A percentile compares a stretch with the other conserved stretches of the same genome.
These are phyloP conservation scores for Nomada ruficornis DNA, from an alignment of 2,888 invertebrate genomes.

Conservation along the genomic window DNA sequence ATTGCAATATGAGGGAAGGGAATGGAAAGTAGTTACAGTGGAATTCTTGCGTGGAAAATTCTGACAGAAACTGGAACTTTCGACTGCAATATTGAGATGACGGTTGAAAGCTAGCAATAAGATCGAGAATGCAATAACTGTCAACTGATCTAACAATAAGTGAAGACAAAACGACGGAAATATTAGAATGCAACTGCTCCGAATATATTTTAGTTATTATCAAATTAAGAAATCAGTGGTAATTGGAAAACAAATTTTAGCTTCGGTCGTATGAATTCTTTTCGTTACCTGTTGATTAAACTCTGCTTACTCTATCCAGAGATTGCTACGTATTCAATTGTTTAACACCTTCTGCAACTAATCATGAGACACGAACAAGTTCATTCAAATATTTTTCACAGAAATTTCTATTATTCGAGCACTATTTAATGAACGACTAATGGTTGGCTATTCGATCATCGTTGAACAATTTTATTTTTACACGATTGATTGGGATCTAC, in stretches of 20 bases:
- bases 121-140: neutral
- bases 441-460: neutral
- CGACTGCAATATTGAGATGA: neutral
- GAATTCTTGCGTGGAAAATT: neutral
- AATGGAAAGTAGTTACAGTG: neutral
- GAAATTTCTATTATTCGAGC: neutral
- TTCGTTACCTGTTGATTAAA: slow-evolving; percentile 5
- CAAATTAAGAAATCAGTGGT: neutral
- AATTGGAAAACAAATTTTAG: neutral
- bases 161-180: neutral
- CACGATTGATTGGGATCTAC: neutral
- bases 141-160: neutral
- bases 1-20: neutral
- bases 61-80: neutral
- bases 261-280: neutral
- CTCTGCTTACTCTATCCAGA: neutral
- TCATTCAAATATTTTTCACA: neutral
- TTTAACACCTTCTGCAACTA: no score
- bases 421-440: no score
- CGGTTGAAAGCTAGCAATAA: neutral
- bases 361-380: neutral
- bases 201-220: neutral
- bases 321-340: neutral
- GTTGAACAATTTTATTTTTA: neutral
- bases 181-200: no score